Conservation (phyloP, 2,888 invertebrate genomes). For the Drosophila anceps region DNA sequence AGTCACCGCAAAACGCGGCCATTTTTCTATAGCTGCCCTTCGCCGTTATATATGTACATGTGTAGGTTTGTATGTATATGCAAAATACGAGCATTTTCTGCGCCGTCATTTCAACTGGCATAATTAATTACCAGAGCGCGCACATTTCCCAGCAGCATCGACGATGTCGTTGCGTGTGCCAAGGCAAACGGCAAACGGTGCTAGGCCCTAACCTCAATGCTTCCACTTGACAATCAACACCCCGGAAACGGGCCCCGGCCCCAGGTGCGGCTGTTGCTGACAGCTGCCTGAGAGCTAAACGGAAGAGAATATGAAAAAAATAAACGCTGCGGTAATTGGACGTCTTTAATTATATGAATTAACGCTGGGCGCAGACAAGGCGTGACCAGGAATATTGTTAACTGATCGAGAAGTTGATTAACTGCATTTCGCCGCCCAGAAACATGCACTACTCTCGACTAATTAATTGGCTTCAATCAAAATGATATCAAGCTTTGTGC, state of each 20-base stretch:
- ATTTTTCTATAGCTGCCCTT: constrained; percentile 38
- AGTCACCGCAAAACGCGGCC: constrained; percentile 30
- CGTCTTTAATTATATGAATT: constrained; percentile 76
- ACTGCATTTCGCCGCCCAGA: constrained; percentile 8
- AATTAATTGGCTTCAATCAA: constrained; percentile 15
- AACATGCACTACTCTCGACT: constrained; percentile 7
- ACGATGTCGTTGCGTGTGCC: constrained; percentile 51
- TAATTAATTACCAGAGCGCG: constrained; percentile 74
- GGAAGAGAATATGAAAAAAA: constrained; percentile 49
- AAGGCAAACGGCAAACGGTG: constrained; percentile 8
- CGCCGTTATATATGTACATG: neutral
- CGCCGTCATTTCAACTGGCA: constrained; percentile 76
- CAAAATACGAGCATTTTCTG: constrained; percentile 62
- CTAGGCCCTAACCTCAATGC: constrained; percentile 59
- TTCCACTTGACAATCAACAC: constrained; percentile 65
- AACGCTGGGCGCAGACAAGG: constrained; percentile 36
- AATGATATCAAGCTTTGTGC: neutral
- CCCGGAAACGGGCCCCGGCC: constrained; percentile 52
- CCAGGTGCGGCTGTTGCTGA: constrained; percentile 63
- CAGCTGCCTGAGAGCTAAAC: constrained; percentile 59
- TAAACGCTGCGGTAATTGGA: constrained; percentile 61
- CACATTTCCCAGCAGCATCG: constrained; percentile 68
- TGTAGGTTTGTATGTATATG: constrained; percentile 18
- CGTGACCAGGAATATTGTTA: constrained; percentile 26
- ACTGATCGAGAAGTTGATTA: constrained; percentile 36